Base-by-base conservation (phyloP, 1,140 invertebrate species). In the Venturia canescens region DNA sequence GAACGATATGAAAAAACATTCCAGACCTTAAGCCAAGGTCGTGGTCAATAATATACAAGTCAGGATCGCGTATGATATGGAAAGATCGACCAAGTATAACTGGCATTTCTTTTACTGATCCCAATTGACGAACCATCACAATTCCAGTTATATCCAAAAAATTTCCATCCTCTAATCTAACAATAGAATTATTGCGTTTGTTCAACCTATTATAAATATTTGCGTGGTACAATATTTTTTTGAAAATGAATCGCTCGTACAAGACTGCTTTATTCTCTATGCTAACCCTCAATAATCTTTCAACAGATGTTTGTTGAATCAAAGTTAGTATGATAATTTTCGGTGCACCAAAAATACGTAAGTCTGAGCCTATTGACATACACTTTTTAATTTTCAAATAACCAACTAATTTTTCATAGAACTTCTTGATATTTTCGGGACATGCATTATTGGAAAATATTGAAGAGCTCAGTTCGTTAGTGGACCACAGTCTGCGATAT, bases 401-500 rank as follows among this genome's bases (percentile, higher is more conserved):
- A n/a, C n/a, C n/a, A n/a, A n/a, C n/a, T n/a, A n/a, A n/a, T n/a
- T n/a, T n/a, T n/a, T n/a, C n/a, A n/a, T n/a, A n/a, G n/a, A n/a
- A n/a, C n/a, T 70, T 3, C n/a, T 15, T 7, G 26, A 70, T 23
- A 34, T 70, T 70, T 31, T 15, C 31, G n/a, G 15, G 4, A 34
- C 2, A 70, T 5, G 15, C 18, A 15, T 31, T 18, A 70, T 38
- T 31, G 3, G 31, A 15, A 23, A 70, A 70, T 7, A 70, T 31
- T 34, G 67, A 29, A 18, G 3, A 6, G 48, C 29, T 60, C 67
- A 44, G 48, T 71, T 69, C 27, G 81, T 16, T n/a, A n/a, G n/a
- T n/a, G 53, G n/a, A 34, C 77, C 82, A 38, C 1, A 79, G 50
- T 74, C 80, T 63, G 15, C 66, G 78, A 70, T 82, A 83, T 6